These are phyloP conservation scores for Lacanobia wlatinum DNA, from an alignment of 2,888 invertebrate genomes.

Conservation along the genomic window DNA sequence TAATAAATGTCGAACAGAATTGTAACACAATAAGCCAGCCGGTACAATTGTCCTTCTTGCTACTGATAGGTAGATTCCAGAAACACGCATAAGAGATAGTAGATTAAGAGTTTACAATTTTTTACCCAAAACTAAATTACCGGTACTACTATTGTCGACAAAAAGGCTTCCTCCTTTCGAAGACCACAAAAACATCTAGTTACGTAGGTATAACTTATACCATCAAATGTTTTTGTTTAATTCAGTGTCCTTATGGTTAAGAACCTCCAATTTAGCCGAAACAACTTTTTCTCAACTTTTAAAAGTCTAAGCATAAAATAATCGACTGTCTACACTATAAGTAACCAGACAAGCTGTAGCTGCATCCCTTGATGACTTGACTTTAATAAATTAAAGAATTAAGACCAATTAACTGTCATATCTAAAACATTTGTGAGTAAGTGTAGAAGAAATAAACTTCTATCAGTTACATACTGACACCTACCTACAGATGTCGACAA, in stretches of 20 bases:
- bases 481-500: background rate
- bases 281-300: too few species aligned
- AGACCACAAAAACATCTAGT: slow-evolving; percentile 48
- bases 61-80: background rate
- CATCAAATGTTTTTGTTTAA: too few species aligned
- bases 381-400: too few species aligned
- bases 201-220: too few species aligned
- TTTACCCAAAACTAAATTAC: slow-evolving; percentile 47
- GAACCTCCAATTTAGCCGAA: background rate
- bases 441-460: background rate
- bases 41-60: background rate
- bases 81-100: background rate
- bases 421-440: too few species aligned
- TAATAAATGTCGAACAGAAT: background rate
- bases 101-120: background rate
- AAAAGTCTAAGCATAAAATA: slow-evolving; percentile 18
- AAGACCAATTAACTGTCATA: too few species aligned
- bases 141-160: slow-evolving; percentile 47
- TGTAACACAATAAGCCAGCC: background rate
- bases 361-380: background rate
- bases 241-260: background rate
- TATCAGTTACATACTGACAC: background rate
- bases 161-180: slow-evolving; percentile 75
- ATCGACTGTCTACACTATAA: background rate
- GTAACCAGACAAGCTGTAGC: background rate